Conservation (phyloP, 2,113 vertebrate species). For the Cricetomys ansorgei region DNA sequence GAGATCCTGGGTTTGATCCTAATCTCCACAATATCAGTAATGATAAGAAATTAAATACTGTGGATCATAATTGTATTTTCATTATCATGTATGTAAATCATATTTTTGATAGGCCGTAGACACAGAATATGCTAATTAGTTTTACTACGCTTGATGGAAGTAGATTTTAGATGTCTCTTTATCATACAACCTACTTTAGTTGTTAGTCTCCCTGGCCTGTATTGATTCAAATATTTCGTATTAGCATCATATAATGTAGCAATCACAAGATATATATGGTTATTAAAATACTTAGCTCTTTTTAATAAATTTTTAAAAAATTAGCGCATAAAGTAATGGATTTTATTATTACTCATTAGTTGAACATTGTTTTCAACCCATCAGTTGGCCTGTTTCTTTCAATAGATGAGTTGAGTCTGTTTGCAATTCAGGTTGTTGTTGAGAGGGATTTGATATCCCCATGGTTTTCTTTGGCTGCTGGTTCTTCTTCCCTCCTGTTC, state of each 20-base stretch:
- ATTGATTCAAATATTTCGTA: background rate
- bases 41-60: background rate
- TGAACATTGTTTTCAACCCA: background rate
- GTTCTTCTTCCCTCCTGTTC: background rate
- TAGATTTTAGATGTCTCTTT: background rate
- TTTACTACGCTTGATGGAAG: background rate
- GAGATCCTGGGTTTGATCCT: background rate
- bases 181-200: background rate
- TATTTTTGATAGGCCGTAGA: background rate
- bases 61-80: background rate
- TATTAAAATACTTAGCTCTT: background rate
- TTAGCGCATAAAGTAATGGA: background rate
- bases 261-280: background rate
- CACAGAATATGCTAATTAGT: background rate
- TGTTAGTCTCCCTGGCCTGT: background rate
- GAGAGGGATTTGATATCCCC: background rate
- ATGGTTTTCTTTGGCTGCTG: background rate
- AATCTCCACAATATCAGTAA: background rate
- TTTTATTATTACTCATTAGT: background rate
- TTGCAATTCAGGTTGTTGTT: background rate
- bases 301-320: background rate
- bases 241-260: background rate
- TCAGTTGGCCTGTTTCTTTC: background rate
- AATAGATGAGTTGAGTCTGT: background rate
- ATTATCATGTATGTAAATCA: background rate